Conservation (phyloP, 2,797 vertebrate genomes). For the Coregonus suidteri region DNA sequence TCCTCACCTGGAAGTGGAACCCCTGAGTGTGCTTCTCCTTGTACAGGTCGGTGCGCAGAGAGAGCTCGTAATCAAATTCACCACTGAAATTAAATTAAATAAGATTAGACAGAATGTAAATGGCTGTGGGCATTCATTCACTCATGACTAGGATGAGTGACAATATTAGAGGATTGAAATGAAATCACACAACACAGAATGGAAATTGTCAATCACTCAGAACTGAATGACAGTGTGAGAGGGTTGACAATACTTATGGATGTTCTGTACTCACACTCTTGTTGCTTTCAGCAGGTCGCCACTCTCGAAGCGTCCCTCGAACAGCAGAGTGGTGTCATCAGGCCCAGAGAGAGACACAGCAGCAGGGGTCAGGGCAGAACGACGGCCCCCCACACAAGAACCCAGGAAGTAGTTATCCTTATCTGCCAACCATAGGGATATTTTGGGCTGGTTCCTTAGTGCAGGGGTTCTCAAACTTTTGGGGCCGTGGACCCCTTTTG, state of each 20-base stretch:
- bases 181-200: background rate
- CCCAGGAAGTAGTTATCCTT: slow-evolving; percentile 69
- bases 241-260: background rate
- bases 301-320: slow-evolving; percentile 80
- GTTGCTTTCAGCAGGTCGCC: slow-evolving; percentile 78
- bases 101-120: background rate
- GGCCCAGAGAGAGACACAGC: slow-evolving; percentile 45
- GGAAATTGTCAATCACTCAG: background rate
- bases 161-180: background rate
- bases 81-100: slow-evolving; percentile 42
- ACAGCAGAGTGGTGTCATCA: slow-evolving; percentile 68
- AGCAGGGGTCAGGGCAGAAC: slow-evolving; percentile 52
- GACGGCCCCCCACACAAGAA: slow-evolving; percentile 63
- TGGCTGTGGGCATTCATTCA: too few relatives aligned
- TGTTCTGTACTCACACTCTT: slow-evolving; percentile 72
- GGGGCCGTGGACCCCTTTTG: too few relatives aligned
- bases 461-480: too few relatives aligned
- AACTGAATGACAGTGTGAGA: background rate
- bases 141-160: background rate
- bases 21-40: slow-evolving; percentile 69
- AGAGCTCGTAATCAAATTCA: slow-evolving; percentile 71
- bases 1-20: slow-evolving; percentile 74
- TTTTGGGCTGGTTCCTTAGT: too few relatives aligned
- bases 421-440: slow-evolving; percentile 29
- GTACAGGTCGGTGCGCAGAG: slow-evolving; percentile 64